Conservation (phyloP, 2,888 invertebrate genomes). For the Amorpha juglandis region DNA sequence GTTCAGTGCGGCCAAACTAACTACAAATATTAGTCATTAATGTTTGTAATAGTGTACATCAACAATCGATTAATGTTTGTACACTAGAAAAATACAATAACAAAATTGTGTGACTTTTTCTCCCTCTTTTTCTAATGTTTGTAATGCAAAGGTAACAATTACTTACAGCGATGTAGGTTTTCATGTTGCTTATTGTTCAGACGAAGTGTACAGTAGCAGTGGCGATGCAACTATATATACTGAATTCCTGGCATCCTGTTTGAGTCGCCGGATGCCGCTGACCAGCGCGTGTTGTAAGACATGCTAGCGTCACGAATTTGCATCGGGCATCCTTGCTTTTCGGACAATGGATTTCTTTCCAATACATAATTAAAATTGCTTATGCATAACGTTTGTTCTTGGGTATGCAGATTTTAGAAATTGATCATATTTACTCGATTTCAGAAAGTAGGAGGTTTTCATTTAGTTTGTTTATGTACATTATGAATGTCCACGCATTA, state of each 20-base stretch:
- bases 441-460: too few species aligned
- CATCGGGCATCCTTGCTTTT: constrained; percentile 46
- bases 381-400: neutral
- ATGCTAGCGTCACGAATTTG: constrained; percentile 43
- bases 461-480: too few species aligned
- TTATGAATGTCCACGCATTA: too few species aligned
- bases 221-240: constrained; percentile 35
- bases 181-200: constrained; percentile 66
- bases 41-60: too few species aligned
- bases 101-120: too few species aligned
- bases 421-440: neutral
- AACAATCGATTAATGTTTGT: too few species aligned
- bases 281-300: constrained; percentile 26
- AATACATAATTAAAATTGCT: neutral
- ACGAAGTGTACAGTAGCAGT: constrained; percentile 60
- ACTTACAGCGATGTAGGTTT: constrained; percentile 74
- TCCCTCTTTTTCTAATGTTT: neutral
- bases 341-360: constrained; percentile 19
- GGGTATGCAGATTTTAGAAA: constrained; percentile 9
- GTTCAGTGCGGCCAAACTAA: too few species aligned
- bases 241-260: neutral
- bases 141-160: neutral
- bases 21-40: too few species aligned
- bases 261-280: constrained; percentile 10
- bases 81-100: too few species aligned